phyloP scores from a whole-genome alignment of 92 coral and sea anemone species.

The Zoanthus gigantus region DNA sequence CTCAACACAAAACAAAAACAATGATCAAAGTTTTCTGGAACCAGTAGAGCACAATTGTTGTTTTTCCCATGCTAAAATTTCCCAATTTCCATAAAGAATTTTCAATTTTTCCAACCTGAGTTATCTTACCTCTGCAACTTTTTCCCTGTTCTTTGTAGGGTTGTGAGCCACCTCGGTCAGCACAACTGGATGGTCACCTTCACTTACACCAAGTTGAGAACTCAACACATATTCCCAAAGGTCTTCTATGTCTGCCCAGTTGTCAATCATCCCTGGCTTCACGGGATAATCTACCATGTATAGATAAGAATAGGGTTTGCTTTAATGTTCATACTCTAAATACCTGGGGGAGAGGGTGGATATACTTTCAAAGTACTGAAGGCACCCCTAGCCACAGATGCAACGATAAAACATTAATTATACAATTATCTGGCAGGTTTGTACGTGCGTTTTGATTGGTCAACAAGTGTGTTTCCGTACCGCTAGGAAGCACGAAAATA shows the following conservation, averaged over 20 bases:
- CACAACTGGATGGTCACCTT: slow-evolving; percentile 85
- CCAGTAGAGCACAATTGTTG: neutral
- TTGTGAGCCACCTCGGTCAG: slow-evolving; percentile 87
- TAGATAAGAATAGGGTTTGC: neutral
- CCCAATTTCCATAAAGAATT: neutral
- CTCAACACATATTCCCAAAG: slow-evolving; percentile 89
- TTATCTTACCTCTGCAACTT: slow-evolving; percentile 83
- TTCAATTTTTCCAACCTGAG: neutral
- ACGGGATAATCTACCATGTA: slow-evolving; percentile 81
- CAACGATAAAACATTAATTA: no score
- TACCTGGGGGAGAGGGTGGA: no score
- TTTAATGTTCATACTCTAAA: no score
- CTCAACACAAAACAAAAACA: neutral
- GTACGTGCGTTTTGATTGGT: no score
- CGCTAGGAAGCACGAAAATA: no score
- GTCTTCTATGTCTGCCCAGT: slow-evolving; percentile 94
- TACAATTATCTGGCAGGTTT: no score
- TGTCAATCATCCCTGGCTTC: slow-evolving; percentile 88
- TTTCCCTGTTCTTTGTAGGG: slow-evolving; percentile 86
- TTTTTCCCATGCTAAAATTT: neutral
- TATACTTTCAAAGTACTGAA: no score
- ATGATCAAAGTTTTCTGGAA: neutral
- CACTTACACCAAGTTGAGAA: slow-evolving; percentile 77
- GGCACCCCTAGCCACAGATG: no score
- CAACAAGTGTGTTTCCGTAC: no score